These are phyloP conservation scores for Eubucco bourcierii DNA, from an alignment of 2,113 vertebrate genomes.

Conservation along the genomic window DNA sequence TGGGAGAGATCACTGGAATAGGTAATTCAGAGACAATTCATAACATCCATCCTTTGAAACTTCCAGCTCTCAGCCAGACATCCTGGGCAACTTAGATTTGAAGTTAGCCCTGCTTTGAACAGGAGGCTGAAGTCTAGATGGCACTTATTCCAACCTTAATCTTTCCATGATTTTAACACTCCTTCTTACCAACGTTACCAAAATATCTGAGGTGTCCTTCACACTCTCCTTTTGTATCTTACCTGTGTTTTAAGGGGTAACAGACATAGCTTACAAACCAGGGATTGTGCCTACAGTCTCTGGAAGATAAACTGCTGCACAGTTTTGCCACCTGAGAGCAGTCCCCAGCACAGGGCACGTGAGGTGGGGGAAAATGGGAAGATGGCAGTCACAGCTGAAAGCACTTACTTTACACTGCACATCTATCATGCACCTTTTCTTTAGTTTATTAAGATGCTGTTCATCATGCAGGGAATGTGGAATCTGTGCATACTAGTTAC, in stretches of 20 bases:
- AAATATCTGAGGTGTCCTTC: background rate
- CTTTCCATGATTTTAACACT: background rate
- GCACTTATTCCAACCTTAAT: background rate
- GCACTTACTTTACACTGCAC: background rate
- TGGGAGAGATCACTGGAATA: background rate
- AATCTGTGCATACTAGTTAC: background rate
- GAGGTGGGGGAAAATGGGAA: background rate
- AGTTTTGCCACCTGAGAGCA: background rate
- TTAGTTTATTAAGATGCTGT: background rate
- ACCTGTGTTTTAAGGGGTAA: background rate
- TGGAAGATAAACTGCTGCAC: background rate
- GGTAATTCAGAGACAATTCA: background rate
- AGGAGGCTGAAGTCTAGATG: background rate
- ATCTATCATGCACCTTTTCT: background rate
- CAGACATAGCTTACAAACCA: background rate
- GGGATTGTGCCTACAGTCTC: background rate
- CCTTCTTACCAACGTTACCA: background rate
- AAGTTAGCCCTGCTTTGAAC: background rate
- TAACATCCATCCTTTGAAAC: background rate
- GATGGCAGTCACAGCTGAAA: background rate
- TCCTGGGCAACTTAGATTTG: background rate
- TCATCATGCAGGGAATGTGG: background rate
- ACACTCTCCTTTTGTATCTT: background rate
- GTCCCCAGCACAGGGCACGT: background rate
- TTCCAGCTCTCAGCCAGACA: background rate